A percentile compares a stretch with the other conserved stretches of the same genome.
phyloP scores from a whole-genome alignment of 2,797 vertebrate species.

The Eospalax fontanierii region DNA sequence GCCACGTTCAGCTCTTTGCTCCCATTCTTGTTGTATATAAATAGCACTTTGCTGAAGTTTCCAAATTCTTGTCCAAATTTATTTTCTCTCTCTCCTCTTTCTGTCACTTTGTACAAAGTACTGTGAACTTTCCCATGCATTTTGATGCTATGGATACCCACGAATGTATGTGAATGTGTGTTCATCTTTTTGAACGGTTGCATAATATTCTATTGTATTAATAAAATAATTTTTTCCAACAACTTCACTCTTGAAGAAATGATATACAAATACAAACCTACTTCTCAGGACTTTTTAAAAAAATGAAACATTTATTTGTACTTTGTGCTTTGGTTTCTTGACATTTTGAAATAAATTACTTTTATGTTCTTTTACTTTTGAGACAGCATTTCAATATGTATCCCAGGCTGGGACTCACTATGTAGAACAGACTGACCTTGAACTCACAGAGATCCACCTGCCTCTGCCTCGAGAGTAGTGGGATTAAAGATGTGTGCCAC shows the following conservation, averaged over 20 bases:
- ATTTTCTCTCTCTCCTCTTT: not conserved
- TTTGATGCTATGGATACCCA: not conserved
- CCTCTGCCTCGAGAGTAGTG: too few species aligned
- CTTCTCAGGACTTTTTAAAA: too few species aligned
- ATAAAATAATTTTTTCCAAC: not conserved
- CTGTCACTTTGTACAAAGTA: not conserved
- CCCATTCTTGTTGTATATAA: slow-evolving; percentile 13
- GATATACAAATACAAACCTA: not conserved
- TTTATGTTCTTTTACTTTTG: too few species aligned
- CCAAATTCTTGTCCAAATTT: not conserved
- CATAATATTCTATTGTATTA: not conserved
- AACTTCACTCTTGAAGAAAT: not conserved
- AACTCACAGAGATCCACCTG: too few species aligned
- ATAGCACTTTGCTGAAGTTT: not conserved
- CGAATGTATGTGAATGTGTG: not conserved
- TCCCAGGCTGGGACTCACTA: too few species aligned
- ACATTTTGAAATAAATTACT: not conserved
- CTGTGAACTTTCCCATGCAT: not conserved
- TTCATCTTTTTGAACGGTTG: not conserved
- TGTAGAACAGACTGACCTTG: too few species aligned
- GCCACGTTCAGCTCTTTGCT: not conserved
- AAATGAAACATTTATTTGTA: not conserved
- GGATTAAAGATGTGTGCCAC: too few species aligned
- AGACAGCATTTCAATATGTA: too few species aligned
- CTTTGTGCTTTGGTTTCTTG: not conserved